phyloP scores from a whole-genome alignment of 2,888 invertebrate species.

The Macaria notata region DNA sequence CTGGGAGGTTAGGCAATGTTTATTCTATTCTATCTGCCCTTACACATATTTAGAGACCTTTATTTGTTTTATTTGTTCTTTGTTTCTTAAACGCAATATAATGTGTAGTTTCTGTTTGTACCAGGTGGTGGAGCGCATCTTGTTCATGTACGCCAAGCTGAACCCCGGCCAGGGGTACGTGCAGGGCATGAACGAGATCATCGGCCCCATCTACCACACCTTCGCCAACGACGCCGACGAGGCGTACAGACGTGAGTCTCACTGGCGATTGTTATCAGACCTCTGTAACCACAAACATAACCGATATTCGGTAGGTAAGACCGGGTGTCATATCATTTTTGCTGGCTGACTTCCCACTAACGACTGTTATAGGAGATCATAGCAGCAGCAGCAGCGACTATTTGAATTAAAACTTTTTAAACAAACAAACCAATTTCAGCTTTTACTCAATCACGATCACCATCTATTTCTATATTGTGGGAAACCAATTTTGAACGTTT shows the following conservation, averaged over 20 bases:
- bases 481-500: too few species aligned
- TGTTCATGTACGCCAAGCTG: constrained; percentile 98
- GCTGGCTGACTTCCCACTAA: too few species aligned
- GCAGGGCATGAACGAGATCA: constrained; percentile 99
- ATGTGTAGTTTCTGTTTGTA: not conserved
- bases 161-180: constrained; percentile 98
- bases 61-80: too few species aligned
- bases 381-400: too few species aligned
- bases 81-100: too few species aligned
- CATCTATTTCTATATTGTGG: too few species aligned
- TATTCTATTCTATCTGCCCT: too few species aligned
- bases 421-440: too few species aligned
- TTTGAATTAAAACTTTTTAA: too few species aligned
- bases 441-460: too few species aligned
- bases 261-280: not conserved
- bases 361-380: too few species aligned
- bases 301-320: not conserved
- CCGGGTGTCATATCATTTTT: too few species aligned
- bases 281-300: not conserved
- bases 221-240: constrained; percentile 95
- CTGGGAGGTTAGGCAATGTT: constrained; percentile 87
- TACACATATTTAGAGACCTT: not conserved
- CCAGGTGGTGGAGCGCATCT: constrained; percentile 94
- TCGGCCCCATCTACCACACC: constrained; percentile 98
- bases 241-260: constrained; percentile 87